A percentile compares a stretch with the other conserved stretches of the same genome.
These are phyloP conservation scores for Leptinotarsa defecta DNA, from an alignment of 1,140 invertebrate species.

Conservation along the genomic window DNA sequence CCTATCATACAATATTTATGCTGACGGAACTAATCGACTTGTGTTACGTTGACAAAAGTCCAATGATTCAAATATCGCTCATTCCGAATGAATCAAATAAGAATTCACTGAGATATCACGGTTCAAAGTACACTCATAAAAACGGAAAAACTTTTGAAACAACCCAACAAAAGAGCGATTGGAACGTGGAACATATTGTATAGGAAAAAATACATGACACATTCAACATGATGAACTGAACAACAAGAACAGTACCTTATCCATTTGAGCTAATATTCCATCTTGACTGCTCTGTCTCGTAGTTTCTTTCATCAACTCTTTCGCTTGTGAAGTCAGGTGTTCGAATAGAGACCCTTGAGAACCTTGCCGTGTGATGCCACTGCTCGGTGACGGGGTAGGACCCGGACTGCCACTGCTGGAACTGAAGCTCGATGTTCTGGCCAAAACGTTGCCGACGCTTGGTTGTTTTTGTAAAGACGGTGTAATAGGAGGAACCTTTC, in stretches of 20 bases:
- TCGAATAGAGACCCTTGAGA: constrained; percentile 83
- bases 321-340: constrained; percentile 83
- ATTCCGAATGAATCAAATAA: too few relatives aligned
- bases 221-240: not conserved
- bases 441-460: constrained; percentile 67
- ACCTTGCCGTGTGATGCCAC: constrained; percentile 69
- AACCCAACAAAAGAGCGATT: too few relatives aligned
- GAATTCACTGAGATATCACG: too few relatives aligned
- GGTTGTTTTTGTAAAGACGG: constrained; percentile 63
- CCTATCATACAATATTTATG: too few relatives aligned
- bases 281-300: constrained; percentile 88
- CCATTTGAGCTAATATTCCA: constrained; percentile 85
- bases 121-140: too few relatives aligned
- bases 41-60: too few relatives aligned
- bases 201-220: too few relatives aligned
- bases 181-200: too few relatives aligned
- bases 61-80: too few relatives aligned
- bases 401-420: constrained; percentile 56
- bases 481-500: constrained; percentile 48
- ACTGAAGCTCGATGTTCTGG: constrained; percentile 67
- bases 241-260: constrained; percentile 67
- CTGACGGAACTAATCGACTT: too few relatives aligned
- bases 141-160: too few relatives aligned
- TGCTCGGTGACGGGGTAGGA: constrained; percentile 51
- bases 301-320: constrained; percentile 82